Conservation (phyloP, 2,797 vertebrate species). For the Sciaenops ocellatus region DNA sequence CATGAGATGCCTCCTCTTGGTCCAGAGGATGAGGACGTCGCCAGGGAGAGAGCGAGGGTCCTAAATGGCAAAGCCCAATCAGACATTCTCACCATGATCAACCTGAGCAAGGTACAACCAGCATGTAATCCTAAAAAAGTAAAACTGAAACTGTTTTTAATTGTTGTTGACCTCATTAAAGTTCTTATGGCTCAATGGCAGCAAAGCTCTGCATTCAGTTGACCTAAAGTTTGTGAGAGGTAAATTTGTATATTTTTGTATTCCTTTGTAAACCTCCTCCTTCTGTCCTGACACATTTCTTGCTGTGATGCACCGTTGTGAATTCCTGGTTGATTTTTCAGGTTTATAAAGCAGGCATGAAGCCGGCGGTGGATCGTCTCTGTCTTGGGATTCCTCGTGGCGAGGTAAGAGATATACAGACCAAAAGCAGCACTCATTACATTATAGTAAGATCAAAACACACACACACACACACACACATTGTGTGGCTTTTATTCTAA, state of each 20-base stretch:
- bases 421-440: neutral
- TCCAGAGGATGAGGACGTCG: conserved; percentile 90
- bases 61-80: conserved; percentile 69
- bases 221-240: neutral
- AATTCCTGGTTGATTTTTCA: conserved; percentile 57
- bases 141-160: neutral
- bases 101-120: conserved; percentile 91
- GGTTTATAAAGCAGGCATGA: conserved; percentile 89
- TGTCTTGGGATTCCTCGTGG: conserved; percentile 91
- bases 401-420: conserved; percentile 83
- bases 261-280: neutral
- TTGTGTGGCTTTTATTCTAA: conserved; percentile 1
- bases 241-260: neutral
- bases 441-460: neutral
- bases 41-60: conserved; percentile 87
- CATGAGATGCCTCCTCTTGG: conserved; percentile 81
- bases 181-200: neutral
- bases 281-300: neutral
- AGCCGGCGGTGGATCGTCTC: conserved; percentile 89
- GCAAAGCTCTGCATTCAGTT: neutral
- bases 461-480: neutral
- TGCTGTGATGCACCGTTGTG: neutral
- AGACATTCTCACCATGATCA: conserved; percentile 88
- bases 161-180: neutral
- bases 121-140: neutral